These are phyloP conservation scores for Diabrotica undecimpunctata DNA, from an alignment of 1,140 invertebrate species.

Conservation along the genomic window DNA sequence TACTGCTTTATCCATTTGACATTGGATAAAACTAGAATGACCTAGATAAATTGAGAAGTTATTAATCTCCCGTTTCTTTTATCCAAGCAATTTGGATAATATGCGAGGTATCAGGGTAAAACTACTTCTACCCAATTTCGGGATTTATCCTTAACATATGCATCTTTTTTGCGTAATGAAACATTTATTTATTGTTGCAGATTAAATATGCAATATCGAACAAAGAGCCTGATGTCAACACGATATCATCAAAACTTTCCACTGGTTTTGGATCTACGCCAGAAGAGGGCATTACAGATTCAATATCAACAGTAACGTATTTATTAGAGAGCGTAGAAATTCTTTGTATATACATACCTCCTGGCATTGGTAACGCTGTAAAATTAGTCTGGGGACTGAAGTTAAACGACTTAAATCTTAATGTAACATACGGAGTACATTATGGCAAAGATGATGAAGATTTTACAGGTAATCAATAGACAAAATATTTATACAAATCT, in stretches of 20 bases:
- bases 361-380: constrained; percentile 25
- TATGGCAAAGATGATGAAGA: constrained; percentile 25
- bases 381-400: constrained; percentile 24
- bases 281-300: neutral
- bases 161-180: no score
- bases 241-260: neutral
- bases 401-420: constrained; percentile 16
- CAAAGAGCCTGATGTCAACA: neutral
- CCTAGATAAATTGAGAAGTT: no score
- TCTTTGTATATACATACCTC: constrained; percentile 21
- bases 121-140: no score
- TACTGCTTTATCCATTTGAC: no score
- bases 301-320: neutral
- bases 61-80: no score
- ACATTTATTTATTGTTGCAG: neutral
- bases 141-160: no score
- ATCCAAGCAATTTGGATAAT: no score
- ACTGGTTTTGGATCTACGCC: neutral
- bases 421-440: constrained; percentile 25
- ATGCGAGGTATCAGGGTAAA: no score
- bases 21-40: no score
- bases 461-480: constrained; percentile 5
- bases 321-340: constrained; percentile 24
- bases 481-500: no score
- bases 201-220: neutral